phyloP scores from a whole-genome alignment of 2,113 vertebrate species.

The Meles meles region DNA sequence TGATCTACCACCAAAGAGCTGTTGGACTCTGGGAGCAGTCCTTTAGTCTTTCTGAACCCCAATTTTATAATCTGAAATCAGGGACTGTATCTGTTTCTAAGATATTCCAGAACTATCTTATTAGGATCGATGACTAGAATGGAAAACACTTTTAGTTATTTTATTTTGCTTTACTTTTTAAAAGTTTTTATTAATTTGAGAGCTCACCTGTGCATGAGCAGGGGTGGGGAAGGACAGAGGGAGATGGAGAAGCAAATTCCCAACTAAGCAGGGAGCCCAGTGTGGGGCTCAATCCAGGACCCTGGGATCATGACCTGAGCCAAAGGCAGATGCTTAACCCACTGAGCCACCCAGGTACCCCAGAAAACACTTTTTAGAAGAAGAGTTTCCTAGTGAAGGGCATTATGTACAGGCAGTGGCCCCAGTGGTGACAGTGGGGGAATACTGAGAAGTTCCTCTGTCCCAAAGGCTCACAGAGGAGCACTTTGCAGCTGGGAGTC shows the following conservation, averaged over 20 bases:
- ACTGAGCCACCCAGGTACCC: neutral
- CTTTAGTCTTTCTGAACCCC: neutral
- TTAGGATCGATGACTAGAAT: neutral
- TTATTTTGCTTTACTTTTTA: neutral
- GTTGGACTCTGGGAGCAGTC: neutral
- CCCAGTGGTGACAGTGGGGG: neutral
- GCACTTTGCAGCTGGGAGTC: neutral
- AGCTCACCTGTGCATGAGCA: neutral
- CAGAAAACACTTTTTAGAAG: neutral
- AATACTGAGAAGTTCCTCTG: neutral
- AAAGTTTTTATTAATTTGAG: neutral
- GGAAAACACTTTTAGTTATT: neutral
- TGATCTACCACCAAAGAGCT: neutral
- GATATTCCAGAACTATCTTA: neutral
- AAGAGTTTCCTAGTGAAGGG: neutral
- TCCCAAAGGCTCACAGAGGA: neutral
- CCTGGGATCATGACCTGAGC: neutral
- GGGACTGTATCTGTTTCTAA: neutral
- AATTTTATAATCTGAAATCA: neutral
- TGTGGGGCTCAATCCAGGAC: too few species aligned
- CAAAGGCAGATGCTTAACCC: neutral
- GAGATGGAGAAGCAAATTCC: neutral
- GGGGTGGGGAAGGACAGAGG: neutral
- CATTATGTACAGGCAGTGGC: neutral
- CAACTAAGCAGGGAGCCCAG: neutral